Conservation (phyloP, 1,140 invertebrate genomes). For the Drosophila ficusphila region DNA sequence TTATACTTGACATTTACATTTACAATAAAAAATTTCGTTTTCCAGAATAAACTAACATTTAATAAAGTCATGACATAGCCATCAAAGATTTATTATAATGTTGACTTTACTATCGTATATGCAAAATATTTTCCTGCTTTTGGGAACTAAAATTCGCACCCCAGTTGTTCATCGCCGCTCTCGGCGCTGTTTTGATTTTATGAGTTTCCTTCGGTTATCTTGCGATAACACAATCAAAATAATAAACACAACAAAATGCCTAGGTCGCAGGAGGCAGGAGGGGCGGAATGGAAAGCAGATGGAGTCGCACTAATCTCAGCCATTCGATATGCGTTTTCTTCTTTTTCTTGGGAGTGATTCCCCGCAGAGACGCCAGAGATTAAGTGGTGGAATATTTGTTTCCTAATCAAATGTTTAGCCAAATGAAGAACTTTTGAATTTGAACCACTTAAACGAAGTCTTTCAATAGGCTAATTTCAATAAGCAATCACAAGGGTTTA, state of each 20-base stretch:
- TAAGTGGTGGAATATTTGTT: slow-evolving; percentile 8
- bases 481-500: neutral
- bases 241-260: slow-evolving; percentile 14
- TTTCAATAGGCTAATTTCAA: slow-evolving; percentile 6
- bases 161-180: neutral
- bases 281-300: neutral
- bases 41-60: no score
- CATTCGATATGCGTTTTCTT: slow-evolving; percentile 21
- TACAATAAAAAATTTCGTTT: no score
- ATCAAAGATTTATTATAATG: no score
- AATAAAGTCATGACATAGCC: no score
- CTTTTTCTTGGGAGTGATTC: slow-evolving; percentile 22
- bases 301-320: slow-evolving; percentile 7
- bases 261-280: no score
- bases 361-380: neutral
- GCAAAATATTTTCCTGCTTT: no score
- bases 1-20: no score
- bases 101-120: no score
- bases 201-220: slow-evolving; percentile 24
- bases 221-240: slow-evolving; percentile 32
- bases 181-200: neutral
- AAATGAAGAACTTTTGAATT: neutral
- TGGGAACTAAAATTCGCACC: no score
- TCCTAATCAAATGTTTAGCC: slow-evolving; percentile 15
- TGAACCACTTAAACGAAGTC: neutral